Evolutionary conservation across 1,140 invertebrate genomes (phyloP).

Genomic region (Coenobita brevimanus): DNA sequence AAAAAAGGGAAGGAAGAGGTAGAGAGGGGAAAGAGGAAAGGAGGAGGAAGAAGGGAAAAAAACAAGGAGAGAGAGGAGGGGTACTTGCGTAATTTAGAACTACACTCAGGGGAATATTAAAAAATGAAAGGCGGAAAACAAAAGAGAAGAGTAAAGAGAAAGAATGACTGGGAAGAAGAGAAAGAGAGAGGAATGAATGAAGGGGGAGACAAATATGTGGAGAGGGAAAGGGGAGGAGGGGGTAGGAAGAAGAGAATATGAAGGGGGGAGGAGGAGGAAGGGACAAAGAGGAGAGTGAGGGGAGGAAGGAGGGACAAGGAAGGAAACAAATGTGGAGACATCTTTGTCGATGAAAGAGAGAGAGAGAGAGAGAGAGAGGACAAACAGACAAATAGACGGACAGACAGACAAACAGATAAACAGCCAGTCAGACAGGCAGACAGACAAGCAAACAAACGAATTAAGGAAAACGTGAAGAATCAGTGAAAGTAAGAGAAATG

Average conservation of each 20-base stretch:
- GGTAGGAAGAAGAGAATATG: neutral
- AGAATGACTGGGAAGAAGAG: neutral
- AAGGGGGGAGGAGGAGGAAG: neutral
- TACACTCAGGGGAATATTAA: too few relatives aligned
- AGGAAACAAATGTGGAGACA: too few relatives aligned
- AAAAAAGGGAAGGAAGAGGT: neutral
- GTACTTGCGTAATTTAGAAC: too few relatives aligned
- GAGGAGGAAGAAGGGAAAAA: neutral
- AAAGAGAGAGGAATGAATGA: too few relatives aligned
- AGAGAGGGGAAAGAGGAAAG: neutral
- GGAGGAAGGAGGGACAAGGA: neutral
- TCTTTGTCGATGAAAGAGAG: too few relatives aligned
- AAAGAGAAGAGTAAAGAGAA: too few relatives aligned
- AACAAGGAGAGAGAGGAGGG: too few relatives aligned
- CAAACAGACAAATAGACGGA: too few relatives aligned
- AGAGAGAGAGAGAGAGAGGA: conserved; percentile 27
- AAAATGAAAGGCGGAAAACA: too few relatives aligned
- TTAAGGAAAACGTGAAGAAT: too few relatives aligned
- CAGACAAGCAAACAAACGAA: neutral
- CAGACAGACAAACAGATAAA: neutral
- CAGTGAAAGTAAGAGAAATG: too few relatives aligned
- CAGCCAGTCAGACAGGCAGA: neutral
- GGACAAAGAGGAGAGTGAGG: conserved; percentile 10
- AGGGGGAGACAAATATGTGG: too few relatives aligned
- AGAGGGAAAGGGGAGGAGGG: neutral